Base-by-base conservation (phyloP, 2,888 invertebrate species). In the Caenorhabditis angaria region DNA sequence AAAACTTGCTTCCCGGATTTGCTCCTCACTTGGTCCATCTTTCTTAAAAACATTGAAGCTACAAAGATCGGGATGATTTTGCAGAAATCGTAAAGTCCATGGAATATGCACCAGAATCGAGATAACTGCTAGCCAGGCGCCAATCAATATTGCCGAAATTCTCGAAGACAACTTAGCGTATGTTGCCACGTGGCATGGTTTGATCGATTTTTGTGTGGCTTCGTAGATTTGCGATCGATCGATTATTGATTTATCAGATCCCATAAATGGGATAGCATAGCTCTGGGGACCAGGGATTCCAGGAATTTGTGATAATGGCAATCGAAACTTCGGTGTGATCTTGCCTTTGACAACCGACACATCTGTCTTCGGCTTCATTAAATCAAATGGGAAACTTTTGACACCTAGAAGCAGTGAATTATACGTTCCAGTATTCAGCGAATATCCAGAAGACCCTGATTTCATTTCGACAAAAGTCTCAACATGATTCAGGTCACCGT, bases 361-460 rank as follows among this genome's bases (percentile, higher is more conserved):
- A 85, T 82, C 50, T 75, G 71, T 55, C 76, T 80, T 56, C 85
- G 73, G 77, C 32, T 86, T 85, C 12, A 86, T 70, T 20, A 77
- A 74, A 65, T 86, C 86, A 14, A 74, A 80, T 27, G 74, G 78
- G 10, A 80, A 78, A 29, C 80, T 70, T 58, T 76, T 66, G 14
- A 95, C 83, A 0, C 94, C 92, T 87, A 94, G 90, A 4, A 97
- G 91, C 0, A 93, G 91, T 0, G 95, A 94, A 87, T 94, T 92
- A 92, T 94, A 96, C 0, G 97, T 97, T 18, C 93, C 94, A 87
- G 91, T 93, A 89, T 97, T 92, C 48, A 93, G 83, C 4, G 87
- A 76, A 0, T 92, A 89, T 6, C 91, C 91, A 47, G 85, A 81
- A 48, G 81, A 78, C 53, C 88, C 88, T 18, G 77, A 63, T 51